phyloP scores from a whole-genome alignment of 2,888 invertebrate species.

The Tetheella fluctuosa region DNA sequence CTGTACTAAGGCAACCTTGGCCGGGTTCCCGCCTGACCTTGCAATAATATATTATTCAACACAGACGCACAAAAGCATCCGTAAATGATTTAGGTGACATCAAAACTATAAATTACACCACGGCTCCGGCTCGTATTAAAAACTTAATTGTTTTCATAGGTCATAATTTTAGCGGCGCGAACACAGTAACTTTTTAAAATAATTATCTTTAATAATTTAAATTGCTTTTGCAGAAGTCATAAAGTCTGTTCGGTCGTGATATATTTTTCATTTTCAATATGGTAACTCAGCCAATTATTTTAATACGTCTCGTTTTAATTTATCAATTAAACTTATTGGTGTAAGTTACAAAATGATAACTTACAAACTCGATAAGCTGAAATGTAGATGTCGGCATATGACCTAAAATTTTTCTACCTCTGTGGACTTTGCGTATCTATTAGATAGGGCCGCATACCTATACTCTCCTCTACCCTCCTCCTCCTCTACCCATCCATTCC shows the following conservation, averaged over 20 bases:
- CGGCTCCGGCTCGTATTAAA: slow-evolving; percentile 50
- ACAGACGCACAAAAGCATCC: slow-evolving; percentile 20
- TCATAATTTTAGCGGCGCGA: slow-evolving; percentile 57
- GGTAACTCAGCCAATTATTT: background rate
- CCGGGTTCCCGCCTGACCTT: background rate
- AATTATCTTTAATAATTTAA: slow-evolving; percentile 35
- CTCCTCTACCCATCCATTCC: background rate
- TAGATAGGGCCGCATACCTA: background rate
- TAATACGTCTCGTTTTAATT: background rate
- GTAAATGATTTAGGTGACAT: slow-evolving; percentile 59
- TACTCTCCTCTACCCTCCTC: no score
- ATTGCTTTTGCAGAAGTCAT: slow-evolving; percentile 29
- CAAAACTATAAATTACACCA: slow-evolving; percentile 56
- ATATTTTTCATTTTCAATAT: slow-evolving; percentile 6
- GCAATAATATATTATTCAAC: background rate
- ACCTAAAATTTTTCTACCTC: no score
- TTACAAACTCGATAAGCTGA: no score
- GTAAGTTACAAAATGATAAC: no score
- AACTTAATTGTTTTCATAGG: slow-evolving; percentile 69
- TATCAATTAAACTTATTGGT: background rate
- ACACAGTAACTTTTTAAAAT: slow-evolving; percentile 34
- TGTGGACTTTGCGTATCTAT: background rate
- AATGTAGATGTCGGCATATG: background rate
- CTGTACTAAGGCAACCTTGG: background rate
- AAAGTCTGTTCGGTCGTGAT: slow-evolving; percentile 19